A percentile compares a stretch with the other conserved stretches of the same genome.
phyloP scores from a whole-genome alignment of 2,888 invertebrate genomes.

The Timema podura region DNA sequence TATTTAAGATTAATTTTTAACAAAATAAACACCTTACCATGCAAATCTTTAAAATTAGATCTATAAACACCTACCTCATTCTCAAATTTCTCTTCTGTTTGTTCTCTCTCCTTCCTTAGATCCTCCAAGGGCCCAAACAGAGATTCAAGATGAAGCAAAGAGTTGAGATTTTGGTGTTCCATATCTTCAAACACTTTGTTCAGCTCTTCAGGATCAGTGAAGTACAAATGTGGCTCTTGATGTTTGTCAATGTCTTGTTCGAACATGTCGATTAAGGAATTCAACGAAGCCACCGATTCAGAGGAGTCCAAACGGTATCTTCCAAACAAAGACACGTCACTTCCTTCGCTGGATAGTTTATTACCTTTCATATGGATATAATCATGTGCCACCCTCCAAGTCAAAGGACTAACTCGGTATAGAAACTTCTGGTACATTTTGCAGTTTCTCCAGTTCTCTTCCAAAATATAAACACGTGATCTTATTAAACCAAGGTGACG shows the following conservation, averaged over 20 bases:
- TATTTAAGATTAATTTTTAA: no score
- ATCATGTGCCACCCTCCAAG: no score
- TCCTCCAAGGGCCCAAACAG: conserved; percentile 51
- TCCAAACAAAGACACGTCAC: no score
- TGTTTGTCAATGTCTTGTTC: no score
- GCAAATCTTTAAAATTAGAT: no score
- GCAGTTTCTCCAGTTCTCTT: conserved; percentile 58
- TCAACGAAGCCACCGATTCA: no score
- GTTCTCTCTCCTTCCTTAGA: conserved; percentile 36
- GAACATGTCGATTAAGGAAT: no score
- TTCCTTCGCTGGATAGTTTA: no score
- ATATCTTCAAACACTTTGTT: conserved; percentile 55
- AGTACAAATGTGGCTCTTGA: conserved; percentile 46
- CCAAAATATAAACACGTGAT: conserved; percentile 54
- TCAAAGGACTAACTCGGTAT: conserved; percentile 58
- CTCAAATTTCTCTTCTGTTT: not conserved
- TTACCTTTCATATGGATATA: no score
- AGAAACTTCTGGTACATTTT: conserved; percentile 65
- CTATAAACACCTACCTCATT: not conserved
- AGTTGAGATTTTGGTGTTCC: conserved; percentile 60
- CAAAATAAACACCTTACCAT: no score
- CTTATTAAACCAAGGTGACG: conserved; percentile 43
- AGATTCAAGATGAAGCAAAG: conserved; percentile 57
- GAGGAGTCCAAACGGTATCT: no score
- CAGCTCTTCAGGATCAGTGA: conserved; percentile 53